phyloP scores from a whole-genome alignment of 2,797 vertebrate genomes.

The Sebastes hubbsi region DNA sequence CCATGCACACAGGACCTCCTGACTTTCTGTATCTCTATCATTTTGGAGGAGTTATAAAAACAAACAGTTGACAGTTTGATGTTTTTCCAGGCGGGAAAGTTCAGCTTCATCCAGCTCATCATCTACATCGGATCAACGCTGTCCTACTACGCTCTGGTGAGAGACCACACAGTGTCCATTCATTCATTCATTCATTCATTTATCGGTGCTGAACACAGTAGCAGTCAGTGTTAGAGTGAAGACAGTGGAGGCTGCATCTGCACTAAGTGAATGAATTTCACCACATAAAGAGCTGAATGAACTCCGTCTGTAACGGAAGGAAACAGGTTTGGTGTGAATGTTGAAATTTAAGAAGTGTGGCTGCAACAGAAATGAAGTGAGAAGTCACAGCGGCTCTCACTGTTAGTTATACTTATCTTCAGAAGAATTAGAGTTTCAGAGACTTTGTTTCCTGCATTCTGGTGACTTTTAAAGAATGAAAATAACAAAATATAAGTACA shows the following conservation, averaged over 20 bases:
- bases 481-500: too few relatives aligned
- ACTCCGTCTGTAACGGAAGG: neutral
- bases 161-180: conserved; percentile 34
- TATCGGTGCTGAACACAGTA: neutral
- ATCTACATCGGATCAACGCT: conserved; percentile 86
- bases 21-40: neutral
- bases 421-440: too few relatives aligned
- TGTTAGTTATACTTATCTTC: neutral
- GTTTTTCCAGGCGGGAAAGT: conserved; percentile 84
- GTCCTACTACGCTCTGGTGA: conserved; percentile 89
- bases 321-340: neutral
- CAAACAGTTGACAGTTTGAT: neutral
- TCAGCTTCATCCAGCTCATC: conserved; percentile 82
- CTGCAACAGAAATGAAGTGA: neutral
- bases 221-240: neutral
- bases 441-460: too few relatives aligned
- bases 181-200: neutral
- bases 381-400: neutral
- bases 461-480: too few relatives aligned
- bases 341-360: neutral
- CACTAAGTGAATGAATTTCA: neutral
- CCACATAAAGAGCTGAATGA: neutral
- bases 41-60: neutral
- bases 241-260: neutral
- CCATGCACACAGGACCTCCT: too few relatives aligned